Evolutionary conservation across 2,797 vertebrate species (phyloP), one percentile per base, ranked within the genome.

Genomic region (Lutra lutra): DNA sequence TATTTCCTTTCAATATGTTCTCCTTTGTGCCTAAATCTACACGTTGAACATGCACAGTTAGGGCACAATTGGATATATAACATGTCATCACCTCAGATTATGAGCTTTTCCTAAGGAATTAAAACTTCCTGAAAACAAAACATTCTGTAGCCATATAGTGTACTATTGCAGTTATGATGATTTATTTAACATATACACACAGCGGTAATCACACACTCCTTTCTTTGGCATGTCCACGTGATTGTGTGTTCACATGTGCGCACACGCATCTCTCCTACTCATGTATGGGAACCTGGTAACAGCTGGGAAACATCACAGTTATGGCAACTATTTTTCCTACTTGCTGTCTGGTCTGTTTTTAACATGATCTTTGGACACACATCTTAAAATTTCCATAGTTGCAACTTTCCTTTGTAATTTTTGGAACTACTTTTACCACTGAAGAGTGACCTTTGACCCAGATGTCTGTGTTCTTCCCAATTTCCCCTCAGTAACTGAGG

Each of bases 111-210:
- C 51, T 46, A 77, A 5, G 11, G n/a, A 87, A 86, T 95, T 91
- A 68, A 92, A 86, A 80, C 62, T 64, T 92, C 86, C 48, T 60
- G 79, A 84, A 91, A 95, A 96, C 10, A 84, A 23, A 29, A 70
- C 75, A 93, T 70, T 95, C n/a, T 62, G 46, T 25, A 78, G 75
- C 38, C 60, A 9, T 38, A 66, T 38, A 88, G 92, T 23, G 3
- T 89, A 84, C 56, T 56, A 62, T 68, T 73, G 18, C 38, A 58
- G 80, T 80, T 91, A 46, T 12, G 27, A 51, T n/a, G 43, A 35
- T 29, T 92, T 62, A 80, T n/a, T 64, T 64, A 64, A 82, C 0
- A 14, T 58, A 66, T 6, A 23, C 29, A 80, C 11, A 35, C 18
- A 77, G 68, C 27, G 51, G 3, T 21, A 89, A 62, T 68, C 92